Evolutionary conservation across 1,140 invertebrate genomes (phyloP).

Genomic region (Diorhabda sublineata): DNA sequence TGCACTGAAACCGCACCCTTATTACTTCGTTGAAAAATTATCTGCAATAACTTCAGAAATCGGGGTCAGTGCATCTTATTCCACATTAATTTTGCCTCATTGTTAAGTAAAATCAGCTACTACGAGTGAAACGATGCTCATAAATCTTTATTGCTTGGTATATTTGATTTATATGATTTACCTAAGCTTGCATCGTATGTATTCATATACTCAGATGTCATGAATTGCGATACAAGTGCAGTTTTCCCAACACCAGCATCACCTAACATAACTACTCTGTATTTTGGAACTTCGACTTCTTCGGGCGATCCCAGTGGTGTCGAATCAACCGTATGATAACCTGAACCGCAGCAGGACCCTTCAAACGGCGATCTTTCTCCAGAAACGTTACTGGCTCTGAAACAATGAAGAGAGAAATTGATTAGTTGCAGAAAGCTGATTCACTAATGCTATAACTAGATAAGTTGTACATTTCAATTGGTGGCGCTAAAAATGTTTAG

Average conservation of each 20-base stretch:
- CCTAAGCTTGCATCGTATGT: constrained; percentile 84
- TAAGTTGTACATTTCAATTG: neutral
- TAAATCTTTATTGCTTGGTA: no score
- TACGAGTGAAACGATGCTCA: neutral
- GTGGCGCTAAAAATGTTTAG: no score
- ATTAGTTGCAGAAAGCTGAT: neutral
- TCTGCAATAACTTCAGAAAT: no score
- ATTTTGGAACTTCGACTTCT: constrained; percentile 60
- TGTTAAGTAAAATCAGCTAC: neutral
- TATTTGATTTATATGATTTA: constrained; percentile 48
- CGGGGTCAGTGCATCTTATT: no score
- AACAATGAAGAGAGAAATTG: neutral
- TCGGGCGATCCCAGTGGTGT: constrained; percentile 51
- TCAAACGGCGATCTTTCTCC: constrained; percentile 79
- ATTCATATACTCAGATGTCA: constrained; percentile 92
- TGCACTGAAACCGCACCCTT: no score
- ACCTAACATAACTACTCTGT: constrained; percentile 74
- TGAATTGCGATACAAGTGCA: constrained; percentile 83
- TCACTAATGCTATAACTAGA: neutral
- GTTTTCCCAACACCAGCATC: constrained; percentile 86
- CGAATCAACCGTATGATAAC: constrained; percentile 66
- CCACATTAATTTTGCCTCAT: no score
- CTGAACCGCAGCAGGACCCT: constrained; percentile 74
- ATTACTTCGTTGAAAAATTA: no score
- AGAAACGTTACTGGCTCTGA: constrained; percentile 56